These are phyloP conservation scores for Drosophila teissieri DNA, from an alignment of 1,140 invertebrate species.

Conservation along the genomic window DNA sequence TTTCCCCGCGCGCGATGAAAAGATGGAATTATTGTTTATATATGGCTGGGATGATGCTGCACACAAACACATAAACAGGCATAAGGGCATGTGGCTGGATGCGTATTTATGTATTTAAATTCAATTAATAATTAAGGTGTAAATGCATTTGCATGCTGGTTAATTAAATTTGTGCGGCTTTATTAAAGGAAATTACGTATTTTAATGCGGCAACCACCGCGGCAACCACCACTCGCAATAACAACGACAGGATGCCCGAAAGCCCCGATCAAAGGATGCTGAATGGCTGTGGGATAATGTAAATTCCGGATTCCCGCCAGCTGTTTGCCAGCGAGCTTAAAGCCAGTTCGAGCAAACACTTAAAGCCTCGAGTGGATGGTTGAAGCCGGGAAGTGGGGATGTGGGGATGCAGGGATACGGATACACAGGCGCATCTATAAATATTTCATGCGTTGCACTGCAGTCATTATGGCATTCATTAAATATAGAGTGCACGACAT, in stretches of 20 bases:
- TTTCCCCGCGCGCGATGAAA: slow-evolving; percentile 20
- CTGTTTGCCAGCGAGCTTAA: slow-evolving; percentile 51
- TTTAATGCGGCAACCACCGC: slow-evolving; percentile 56
- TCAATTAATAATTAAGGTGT: slow-evolving; percentile 84
- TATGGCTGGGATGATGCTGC: slow-evolving; percentile 5
- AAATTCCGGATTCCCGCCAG: slow-evolving; percentile 45
- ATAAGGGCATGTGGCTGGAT: slow-evolving; percentile 19
- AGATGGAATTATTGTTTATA: slow-evolving; percentile 28
- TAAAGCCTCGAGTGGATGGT: slow-evolving; percentile 35
- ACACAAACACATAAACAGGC: not conserved
- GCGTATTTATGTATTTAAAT: slow-evolving; percentile 79
- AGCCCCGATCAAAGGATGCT: slow-evolving; percentile 26
- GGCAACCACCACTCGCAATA: slow-evolving; percentile 30
- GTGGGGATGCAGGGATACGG: slow-evolving; percentile 14
- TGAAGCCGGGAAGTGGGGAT: not conserved
- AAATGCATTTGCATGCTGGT: slow-evolving; percentile 83
- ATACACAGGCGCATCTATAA: slow-evolving; percentile 63
- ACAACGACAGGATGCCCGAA: slow-evolving; percentile 26
- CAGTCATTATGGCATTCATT: slow-evolving; percentile 82
- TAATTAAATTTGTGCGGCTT: slow-evolving; percentile 84
- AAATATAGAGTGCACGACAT: slow-evolving; percentile 71
- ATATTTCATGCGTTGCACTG: slow-evolving; percentile 81
- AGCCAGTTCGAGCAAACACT: slow-evolving; percentile 38
- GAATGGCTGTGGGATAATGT: slow-evolving; percentile 33
- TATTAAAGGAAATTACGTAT: slow-evolving; percentile 81